These are phyloP conservation scores for Asteroscopus sphinx DNA, from an alignment of 2,888 invertebrate genomes.

Conservation along the genomic window DNA sequence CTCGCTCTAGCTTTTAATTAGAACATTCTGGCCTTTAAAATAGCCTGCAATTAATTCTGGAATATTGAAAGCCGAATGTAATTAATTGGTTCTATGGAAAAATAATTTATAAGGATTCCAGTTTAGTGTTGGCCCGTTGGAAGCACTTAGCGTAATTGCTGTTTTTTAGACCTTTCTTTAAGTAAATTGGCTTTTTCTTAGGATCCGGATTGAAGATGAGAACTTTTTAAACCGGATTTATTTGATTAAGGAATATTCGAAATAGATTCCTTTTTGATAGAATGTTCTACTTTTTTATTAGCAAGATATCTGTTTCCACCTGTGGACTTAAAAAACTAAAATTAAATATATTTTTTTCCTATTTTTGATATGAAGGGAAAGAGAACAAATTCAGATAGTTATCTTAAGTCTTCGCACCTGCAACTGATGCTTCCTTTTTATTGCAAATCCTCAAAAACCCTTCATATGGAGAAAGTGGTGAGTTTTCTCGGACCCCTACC, in stretches of 20 bases:
- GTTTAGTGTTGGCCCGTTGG: conserved; percentile 14
- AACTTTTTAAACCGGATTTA: conserved; percentile 21
- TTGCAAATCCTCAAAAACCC: no score
- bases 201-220: conserved; percentile 13
- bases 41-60: conserved; percentile 58
- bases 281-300: no score
- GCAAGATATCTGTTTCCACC: no score
- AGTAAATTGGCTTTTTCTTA: conserved; percentile 37
- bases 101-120: conserved; percentile 42
- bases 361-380: no score
- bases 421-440: no score
- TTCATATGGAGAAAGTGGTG: no score
- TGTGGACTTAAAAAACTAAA: no score
- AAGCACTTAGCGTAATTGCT: conserved; percentile 43
- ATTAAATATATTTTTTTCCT: no score
- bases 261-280: no score
- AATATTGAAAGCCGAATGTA: conserved; percentile 56
- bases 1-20: conserved; percentile 61
- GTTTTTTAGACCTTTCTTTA: conserved; percentile 36
- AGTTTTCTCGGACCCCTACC: no score
- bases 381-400: no score
- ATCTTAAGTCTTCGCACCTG: no score
- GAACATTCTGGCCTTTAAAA: conserved; percentile 53
- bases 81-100: conserved; percentile 51
- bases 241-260: conserved; percentile 8